Evolutionary conservation across 2,113 vertebrate genomes (phyloP).

Genomic region (Podarcis muralis): DNA sequence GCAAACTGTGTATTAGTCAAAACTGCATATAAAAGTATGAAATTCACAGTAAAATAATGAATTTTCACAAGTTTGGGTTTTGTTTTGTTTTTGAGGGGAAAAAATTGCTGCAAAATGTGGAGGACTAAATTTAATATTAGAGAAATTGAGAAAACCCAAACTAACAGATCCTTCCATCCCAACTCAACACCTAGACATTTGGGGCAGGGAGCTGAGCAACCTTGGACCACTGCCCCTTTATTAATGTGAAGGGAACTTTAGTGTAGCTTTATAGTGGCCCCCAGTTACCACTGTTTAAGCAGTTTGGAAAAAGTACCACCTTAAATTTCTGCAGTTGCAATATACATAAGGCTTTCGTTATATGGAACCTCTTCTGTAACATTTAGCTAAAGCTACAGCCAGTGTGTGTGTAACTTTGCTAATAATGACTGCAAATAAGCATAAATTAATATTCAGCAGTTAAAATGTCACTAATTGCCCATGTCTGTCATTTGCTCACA

Average conservation of each 20-base stretch:
- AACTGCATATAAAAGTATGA: too few relatives aligned
- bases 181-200: not conserved
- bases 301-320: not conserved
- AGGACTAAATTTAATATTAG: too few relatives aligned
- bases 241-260: not conserved
- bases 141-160: too few relatives aligned
- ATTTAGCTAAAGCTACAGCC: constrained; percentile 36
- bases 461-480: constrained; percentile 48
- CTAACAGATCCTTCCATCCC: too few relatives aligned
- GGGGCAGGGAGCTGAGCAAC: not conserved
- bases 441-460: constrained; percentile 44
- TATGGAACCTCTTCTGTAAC: constrained; percentile 56
- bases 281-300: not conserved
- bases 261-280: rapidly evolving
- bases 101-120: too few relatives aligned
- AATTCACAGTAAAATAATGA: too few relatives aligned
- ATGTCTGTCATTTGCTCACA: constrained; percentile 33
- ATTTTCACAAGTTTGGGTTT: too few relatives aligned
- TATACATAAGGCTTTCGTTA: not conserved
- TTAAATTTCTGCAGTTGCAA: constrained; percentile 35
- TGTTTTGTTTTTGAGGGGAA: too few relatives aligned
- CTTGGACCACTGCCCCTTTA: not conserved
- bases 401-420: constrained; percentile 48
- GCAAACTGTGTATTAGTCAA: too few relatives aligned
- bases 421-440: constrained; percentile 45